phyloP scores from a whole-genome alignment of 2,113 vertebrate genomes.

The Zootoca vivipara region DNA sequence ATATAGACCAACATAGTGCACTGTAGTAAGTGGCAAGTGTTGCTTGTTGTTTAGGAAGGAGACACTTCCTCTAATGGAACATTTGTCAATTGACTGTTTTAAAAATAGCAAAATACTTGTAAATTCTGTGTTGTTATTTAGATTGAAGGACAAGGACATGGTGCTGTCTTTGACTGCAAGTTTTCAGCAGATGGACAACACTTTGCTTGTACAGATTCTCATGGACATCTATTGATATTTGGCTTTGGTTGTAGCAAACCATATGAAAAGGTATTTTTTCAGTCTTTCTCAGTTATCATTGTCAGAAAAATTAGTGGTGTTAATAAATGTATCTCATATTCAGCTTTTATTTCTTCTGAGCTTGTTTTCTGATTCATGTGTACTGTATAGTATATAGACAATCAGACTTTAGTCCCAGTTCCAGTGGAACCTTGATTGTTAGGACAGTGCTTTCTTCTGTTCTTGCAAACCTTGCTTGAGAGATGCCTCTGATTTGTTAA shows the following conservation, averaged over 20 bases:
- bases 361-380: background rate
- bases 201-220: slow-evolving; percentile 96
- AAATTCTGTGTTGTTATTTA: slow-evolving; percentile 56
- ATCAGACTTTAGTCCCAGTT: background rate
- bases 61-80: background rate
- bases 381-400: background rate
- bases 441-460: background rate
- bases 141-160: slow-evolving; percentile 98
- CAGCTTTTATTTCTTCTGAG: background rate
- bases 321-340: background rate
- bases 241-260: slow-evolving; percentile 93
- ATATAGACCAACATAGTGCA: background rate
- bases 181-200: slow-evolving; percentile 96
- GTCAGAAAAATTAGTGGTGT: background rate
- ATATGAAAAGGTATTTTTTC: slow-evolving; percentile 89
- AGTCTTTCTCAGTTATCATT: background rate
- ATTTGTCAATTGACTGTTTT: background rate
- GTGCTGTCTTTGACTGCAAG: slow-evolving; percentile 97
- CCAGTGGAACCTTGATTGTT: background rate
- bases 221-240: slow-evolving; percentile 95
- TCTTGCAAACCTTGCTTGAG: background rate
- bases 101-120: background rate
- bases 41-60: background rate
- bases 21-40: background rate
- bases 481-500: background rate